Evolutionary conservation across 2,888 invertebrate genomes (phyloP).

Genomic region (Podabrus alpinus): DNA sequence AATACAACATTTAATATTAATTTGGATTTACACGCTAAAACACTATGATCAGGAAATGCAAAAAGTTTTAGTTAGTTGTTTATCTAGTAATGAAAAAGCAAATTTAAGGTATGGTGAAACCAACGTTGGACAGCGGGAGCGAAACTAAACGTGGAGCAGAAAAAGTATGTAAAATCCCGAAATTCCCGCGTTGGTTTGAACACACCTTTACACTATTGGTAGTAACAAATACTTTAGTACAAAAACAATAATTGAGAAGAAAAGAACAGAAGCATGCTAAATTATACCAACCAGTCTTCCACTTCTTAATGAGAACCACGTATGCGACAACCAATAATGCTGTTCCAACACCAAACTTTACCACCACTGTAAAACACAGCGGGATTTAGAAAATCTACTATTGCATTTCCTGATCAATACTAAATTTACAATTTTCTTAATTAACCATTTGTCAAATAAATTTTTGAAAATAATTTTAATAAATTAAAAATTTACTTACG

Average conservation of each 20-base stretch:
- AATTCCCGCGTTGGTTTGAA: background rate
- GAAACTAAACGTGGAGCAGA: background rate
- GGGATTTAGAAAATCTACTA: slow-evolving; percentile 38
- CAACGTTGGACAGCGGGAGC: background rate
- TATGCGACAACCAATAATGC: slow-evolving; percentile 84
- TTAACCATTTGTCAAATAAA: slow-evolving; percentile 29
- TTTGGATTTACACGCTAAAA: background rate
- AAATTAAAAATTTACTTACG: slow-evolving; percentile 39
- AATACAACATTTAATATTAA: background rate
- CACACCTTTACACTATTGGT: slow-evolving; percentile 2
- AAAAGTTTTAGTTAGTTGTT: slow-evolving; percentile 21
- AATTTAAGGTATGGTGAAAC: background rate
- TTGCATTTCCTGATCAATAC: slow-evolving; percentile 55
- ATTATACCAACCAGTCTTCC: slow-evolving; percentile 71
- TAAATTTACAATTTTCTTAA: background rate
- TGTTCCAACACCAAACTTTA: slow-evolving; percentile 84
- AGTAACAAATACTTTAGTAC: slow-evolving; percentile 7
- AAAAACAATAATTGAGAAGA: slow-evolving; percentile 12
- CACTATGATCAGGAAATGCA: slow-evolving; percentile 27
- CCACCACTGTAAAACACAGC: slow-evolving; percentile 77
- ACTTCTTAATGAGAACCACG: slow-evolving; percentile 80
- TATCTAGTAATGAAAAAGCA: slow-evolving; percentile 9
- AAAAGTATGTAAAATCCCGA: background rate
- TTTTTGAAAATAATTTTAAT: background rate
- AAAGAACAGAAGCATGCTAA: slow-evolving; percentile 20